Evolutionary conservation across 2,113 vertebrate genomes (phyloP), one percentile per base, ranked within the genome.

Genomic region (Trinectes maculatus): DNA sequence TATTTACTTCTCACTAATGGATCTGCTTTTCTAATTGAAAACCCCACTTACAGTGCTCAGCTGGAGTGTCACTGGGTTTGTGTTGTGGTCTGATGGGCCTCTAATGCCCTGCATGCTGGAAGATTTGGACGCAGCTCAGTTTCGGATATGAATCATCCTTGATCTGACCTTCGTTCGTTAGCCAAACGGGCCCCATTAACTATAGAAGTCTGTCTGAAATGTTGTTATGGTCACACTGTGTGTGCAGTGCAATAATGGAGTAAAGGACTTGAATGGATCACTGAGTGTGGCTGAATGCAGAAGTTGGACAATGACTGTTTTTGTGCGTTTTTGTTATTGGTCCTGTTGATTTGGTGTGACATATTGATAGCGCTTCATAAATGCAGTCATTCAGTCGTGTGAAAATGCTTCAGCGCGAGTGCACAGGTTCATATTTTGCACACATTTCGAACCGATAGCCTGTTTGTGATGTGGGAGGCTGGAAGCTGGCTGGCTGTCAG

Each of bases 401-500:
- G n/a, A 37, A 22, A 29, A 43, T 31, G 1, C 4, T 4, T 1
- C 2, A 21, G 22, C 43, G 22, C 43, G 4, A 31, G 29, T 40
- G 4, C 31, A 28, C 46, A 51, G 39, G 40, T 31, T 15, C 34
- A 55, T 56, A 33, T 57, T 36, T 53, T 5, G 8, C 24, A 25
- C 49, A 70, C 53, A 56, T 61, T 56, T 49, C n/a, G 25, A 16
- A n/a, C 26, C 33, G 11, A 44, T 13, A n/a, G 42, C 18, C n/a
- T 46, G 8, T 77, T 5, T 43, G 21, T 48, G 57, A 65, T 24
- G 64, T 72, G 66, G 66, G 57, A 63, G 53, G 47, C 25, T 74
- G 54, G 67, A 58, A 66, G 56, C 81, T 71, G 63, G 58, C 74
- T 44, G 71, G 79, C 52, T 64, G 21, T 77, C 68, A 48, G n/a